Evolutionary conservation across 2,888 invertebrate species (phyloP), one percentile per base, ranked within the genome.

Genomic region (Melanostoma mellinum): DNA sequence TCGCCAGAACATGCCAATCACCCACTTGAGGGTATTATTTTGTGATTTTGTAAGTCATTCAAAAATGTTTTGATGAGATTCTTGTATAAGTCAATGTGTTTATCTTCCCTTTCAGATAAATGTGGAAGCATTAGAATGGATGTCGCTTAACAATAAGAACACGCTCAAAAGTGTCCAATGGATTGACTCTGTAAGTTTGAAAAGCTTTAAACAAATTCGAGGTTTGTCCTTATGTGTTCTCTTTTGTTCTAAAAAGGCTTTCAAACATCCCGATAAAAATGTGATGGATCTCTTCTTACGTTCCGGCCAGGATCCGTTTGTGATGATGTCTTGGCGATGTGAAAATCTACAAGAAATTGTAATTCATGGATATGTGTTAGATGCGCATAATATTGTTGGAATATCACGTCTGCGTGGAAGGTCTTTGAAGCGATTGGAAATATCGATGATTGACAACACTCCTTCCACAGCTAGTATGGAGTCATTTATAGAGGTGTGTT

Each of bases 21-120:
- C 94, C 32, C 95, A 95, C 89, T 92, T 96, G 63, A 94, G 95
- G 88, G 94, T 94, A 71, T 93, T 95, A 86, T 96, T 96, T 91
- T 95, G 95, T 89, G 94, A 94, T 90, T 91, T 92, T 89, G 93
- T 93, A 90, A 91, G 91, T 89, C 32, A 20, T 1, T 20, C 36
- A 2, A n/a, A 44, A 20, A n/a, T 2, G 30, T 36, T 6, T 36
- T 9, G 3, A 5, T 48, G 2, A n/a, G 2, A 8, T 9, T 20
- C 2, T 3, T 2, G 3, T 9, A 8, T 2, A 5, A 46, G 9
- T 44, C 35, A 38, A 33, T 50, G n/a, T 9, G 9, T 9, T 38
- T 10, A 58, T 38, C 33, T 50, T 33, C 33, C 36, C 55, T 86
- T 69, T 53, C 42, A 89, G 89, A 91, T 91, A 88, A 91, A 91